Base-by-base conservation (phyloP, 2,797 vertebrate genomes). In the Dicrostonyx torquatus region DNA sequence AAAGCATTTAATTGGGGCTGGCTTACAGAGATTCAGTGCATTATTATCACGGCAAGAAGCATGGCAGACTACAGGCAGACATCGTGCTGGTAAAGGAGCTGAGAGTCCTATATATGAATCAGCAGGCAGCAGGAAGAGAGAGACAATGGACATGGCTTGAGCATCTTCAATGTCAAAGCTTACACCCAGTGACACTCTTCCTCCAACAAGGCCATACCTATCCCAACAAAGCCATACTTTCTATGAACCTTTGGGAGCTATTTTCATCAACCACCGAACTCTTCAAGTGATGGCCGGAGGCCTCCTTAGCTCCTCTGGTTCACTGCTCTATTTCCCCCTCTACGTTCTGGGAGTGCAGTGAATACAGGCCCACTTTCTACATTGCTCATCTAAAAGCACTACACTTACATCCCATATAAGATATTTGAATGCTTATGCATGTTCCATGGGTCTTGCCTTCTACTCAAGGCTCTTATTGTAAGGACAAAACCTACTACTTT, bases 341-440 rank as follows among this genome's bases (percentile, higher is more conserved):
- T 82, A 68, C 86, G 15, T 11, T 79, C 29, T 83, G 72, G n/a
- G 64, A 72, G 50, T 15, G 10, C 55, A 68, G 3, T 34, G 5
- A 85, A 66, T 34, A 58, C 15, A 76, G 48, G 34, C 78, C 55
- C 78, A 29, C 70, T 50, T 60, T 90, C 50, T 45, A 24, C 68
- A 45, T 70, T 87, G 10, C 53, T 87, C 68, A 87, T 72, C 29
- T 84, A 45, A 91, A 95, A 91, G 34, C 15, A 84, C 11, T 37
- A 64, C 31, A 72, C 11, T 15, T 86, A 43, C 10, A 18, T 8
- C 37, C 50, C 29, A 1, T 3, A 45, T 43, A 58, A 53, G 12
- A 73, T 3, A 0, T 55, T 18, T 77, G 53, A 88, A 29, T 34
- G 70, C 29, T 66, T 87, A 31, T 55, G n/a, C 18, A 31, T n/a